Percentiles rank a stretch among this genome's conserved stretches.
phyloP scores from a whole-genome alignment of 2,797 vertebrate species.

The Acipenser ruthenus region DNA sequence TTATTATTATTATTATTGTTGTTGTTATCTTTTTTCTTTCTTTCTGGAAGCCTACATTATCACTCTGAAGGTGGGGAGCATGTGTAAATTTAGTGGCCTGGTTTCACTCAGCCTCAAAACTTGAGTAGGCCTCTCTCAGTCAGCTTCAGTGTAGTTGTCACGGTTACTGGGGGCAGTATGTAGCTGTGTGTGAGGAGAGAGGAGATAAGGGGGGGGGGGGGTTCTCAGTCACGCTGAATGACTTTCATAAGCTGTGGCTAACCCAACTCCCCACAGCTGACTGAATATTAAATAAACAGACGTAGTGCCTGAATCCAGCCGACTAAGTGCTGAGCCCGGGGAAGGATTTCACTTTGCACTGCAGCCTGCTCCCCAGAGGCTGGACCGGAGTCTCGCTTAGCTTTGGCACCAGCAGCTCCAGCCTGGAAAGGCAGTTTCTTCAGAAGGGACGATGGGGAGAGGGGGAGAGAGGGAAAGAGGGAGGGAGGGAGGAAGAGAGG shows the following conservation, averaged over 20 bases:
- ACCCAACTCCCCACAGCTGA: conserved; percentile 73
- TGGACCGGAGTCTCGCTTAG: conserved; percentile 57
- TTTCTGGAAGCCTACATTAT: not conserved
- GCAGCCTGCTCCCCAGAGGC: conserved; percentile 41
- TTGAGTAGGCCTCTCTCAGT: conserved; percentile 2
- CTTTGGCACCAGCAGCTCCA: conserved; percentile 51
- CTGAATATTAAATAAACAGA: conserved; percentile 76
- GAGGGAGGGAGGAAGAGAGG: conserved; percentile 18
- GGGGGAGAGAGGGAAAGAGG: conserved; percentile 17
- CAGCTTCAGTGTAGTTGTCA: conserved; percentile 1
- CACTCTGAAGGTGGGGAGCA: not conserved
- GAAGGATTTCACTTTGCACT: conserved; percentile 24
- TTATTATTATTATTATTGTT: too few species aligned
- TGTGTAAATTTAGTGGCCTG: conserved; percentile 7
- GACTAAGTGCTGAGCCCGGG: conserved; percentile 45
- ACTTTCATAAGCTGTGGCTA: conserved; percentile 73
- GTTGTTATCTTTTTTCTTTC: too few species aligned
- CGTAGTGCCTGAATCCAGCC: conserved; percentile 56
- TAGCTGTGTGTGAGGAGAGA: conserved; percentile 19
- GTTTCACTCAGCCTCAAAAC: not conserved
- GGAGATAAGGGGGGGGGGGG: conserved; percentile 29
- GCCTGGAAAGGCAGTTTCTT: conserved; percentile 33
- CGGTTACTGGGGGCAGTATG: conserved; percentile 4
- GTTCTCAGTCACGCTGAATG: conserved; percentile 64
- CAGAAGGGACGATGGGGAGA: conserved; percentile 19